Evolutionary conservation across 2,797 vertebrate genomes (phyloP).

Genomic region (Macrochelys suwanniensis): DNA sequence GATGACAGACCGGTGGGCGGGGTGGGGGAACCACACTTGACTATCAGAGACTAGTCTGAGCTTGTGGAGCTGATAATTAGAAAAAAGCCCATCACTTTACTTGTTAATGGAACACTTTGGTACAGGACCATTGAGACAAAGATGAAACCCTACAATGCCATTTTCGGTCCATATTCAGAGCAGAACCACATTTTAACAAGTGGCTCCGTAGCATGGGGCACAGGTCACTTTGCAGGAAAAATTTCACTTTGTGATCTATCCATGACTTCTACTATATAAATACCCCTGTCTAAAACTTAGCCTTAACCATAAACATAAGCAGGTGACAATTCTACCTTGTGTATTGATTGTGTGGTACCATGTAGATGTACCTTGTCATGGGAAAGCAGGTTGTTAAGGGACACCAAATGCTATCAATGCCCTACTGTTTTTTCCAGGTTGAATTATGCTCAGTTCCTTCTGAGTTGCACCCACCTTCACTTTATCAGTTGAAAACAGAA

Average conservation of each 20-base stretch:
- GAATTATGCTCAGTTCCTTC: neutral
- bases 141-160: neutral
- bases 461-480: neutral
- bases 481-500: neutral
- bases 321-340: rapidly evolving
- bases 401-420: neutral
- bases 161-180: neutral
- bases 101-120: neutral
- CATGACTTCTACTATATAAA: too few relatives aligned
- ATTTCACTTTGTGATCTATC: too few relatives aligned
- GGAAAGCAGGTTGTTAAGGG: neutral
- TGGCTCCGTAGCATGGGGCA: rapidly evolving
- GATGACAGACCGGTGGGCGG: neutral
- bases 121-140: neutral
- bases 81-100: neutral
- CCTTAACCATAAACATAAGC: neutral
- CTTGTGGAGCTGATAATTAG: neutral
- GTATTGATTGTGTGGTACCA: neutral
- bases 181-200: neutral
- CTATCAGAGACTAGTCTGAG: neutral
- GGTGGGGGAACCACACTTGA: neutral
- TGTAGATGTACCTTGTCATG: neutral
- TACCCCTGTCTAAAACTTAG: neutral
- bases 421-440: neutral
- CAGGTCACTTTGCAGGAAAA: neutral